These are phyloP conservation scores for Caenorhabditis angaria DNA, from an alignment of 2,888 invertebrate genomes.

Conservation along the genomic window DNA sequence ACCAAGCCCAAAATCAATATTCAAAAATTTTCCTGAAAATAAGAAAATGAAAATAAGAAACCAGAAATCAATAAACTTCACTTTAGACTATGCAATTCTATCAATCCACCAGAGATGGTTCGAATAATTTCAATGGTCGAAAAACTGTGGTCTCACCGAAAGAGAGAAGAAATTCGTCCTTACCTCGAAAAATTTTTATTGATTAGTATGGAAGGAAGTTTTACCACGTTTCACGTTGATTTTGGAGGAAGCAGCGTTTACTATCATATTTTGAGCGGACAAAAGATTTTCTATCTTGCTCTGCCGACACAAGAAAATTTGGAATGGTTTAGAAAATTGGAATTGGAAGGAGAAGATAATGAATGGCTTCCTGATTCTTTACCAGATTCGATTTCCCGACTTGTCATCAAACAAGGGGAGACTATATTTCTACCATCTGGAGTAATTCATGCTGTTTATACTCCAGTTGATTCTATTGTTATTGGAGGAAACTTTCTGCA, in stretches of 20 bases:
- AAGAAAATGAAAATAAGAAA: no score
- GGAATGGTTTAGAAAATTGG: conserved; percentile 76
- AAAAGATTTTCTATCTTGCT: conserved; percentile 92
- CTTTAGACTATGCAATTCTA: conserved; percentile 70
- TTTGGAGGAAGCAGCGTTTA: conserved; percentile 94
- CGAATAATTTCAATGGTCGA: conserved; percentile 85
- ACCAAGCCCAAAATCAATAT: no score
- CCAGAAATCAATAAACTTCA: no score
- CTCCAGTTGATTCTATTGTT: conserved; percentile 85
- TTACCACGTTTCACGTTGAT: conserved; percentile 93
- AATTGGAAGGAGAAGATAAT: conserved; percentile 64
- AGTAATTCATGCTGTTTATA: conserved; percentile 92
- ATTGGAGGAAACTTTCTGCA: conserved; percentile 93
- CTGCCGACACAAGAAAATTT: conserved; percentile 77
- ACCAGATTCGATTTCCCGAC: conserved; percentile 17
- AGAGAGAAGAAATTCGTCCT: conserved; percentile 37
- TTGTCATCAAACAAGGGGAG: conserved; percentile 82
- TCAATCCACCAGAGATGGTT: conserved; percentile 83
- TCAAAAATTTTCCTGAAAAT: no score
- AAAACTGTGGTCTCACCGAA: conserved; percentile 79
- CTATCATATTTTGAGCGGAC: conserved; percentile 85
- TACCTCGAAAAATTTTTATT: conserved; percentile 89
- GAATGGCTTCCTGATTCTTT: conserved; percentile 74
- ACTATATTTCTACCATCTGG: conserved; percentile 91
- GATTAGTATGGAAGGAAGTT: conserved; percentile 87